These are phyloP conservation scores for Lasioglossum figueresi DNA, from an alignment of 2,888 invertebrate species.

Conservation along the genomic window DNA sequence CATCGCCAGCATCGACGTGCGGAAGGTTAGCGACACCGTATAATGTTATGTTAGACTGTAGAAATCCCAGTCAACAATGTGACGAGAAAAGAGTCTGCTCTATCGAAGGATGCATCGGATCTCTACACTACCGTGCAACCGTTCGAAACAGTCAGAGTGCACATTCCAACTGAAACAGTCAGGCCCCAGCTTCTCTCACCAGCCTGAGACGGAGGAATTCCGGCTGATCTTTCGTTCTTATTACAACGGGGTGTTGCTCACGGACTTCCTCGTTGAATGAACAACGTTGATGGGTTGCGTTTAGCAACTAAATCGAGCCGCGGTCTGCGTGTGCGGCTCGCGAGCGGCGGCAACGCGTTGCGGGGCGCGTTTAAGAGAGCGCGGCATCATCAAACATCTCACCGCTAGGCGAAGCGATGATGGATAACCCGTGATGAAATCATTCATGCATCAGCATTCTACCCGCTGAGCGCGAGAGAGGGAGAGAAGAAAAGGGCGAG, in stretches of 20 bases:
- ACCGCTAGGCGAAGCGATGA: slow-evolving; percentile 79
- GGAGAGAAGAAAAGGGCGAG: slow-evolving; percentile 4
- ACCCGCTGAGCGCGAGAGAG: slow-evolving; percentile 20
- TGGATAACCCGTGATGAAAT: slow-evolving; percentile 82
- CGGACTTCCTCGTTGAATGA: slow-evolving; percentile 24
- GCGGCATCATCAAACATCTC: slow-evolving; percentile 80
- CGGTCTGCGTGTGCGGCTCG: slow-evolving; percentile 38
- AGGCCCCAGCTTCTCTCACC: not conserved
- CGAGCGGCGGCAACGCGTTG: slow-evolving; percentile 44
- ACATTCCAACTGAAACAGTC: not conserved
- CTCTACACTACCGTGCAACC: not conserved
- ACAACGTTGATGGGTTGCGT: slow-evolving; percentile 27
- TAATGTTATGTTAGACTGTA: not conserved
- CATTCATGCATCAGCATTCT: slow-evolving; percentile 79
- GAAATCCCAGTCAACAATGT: not conserved
- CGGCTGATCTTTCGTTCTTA: not conserved
- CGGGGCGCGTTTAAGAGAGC: slow-evolving; percentile 58
- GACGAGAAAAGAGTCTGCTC: not conserved
- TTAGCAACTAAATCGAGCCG: slow-evolving; percentile 48
- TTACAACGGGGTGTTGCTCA: slow-evolving; percentile 12
- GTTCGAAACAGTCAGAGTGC: not conserved
- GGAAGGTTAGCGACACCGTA: not conserved
- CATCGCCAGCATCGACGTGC: not conserved
- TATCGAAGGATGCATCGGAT: not conserved
- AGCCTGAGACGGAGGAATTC: not conserved